Conservation (phyloP, 2,888 invertebrate species). For the Chloroclysta siterata region DNA sequence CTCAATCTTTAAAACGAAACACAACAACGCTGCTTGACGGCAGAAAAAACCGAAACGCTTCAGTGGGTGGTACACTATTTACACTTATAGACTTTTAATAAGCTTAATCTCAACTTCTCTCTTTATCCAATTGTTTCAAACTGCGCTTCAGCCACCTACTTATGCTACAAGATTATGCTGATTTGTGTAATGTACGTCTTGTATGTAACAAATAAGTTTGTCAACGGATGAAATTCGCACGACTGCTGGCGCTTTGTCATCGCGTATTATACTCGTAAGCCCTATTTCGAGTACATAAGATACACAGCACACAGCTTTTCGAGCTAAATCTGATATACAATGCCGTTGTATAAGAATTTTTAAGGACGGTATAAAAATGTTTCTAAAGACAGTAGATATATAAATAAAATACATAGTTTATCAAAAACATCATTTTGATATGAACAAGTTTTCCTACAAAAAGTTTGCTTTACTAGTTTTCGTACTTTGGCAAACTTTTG, state of each 20-base stretch:
- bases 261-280: conserved; percentile 40
- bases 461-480: too few species aligned
- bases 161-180: conserved; percentile 38
- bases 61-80: background rate
- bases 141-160: conserved; percentile 11
- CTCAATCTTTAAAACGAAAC: too few species aligned
- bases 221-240: conserved; percentile 37
- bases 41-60: too few species aligned
- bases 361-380: background rate
- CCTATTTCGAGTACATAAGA: conserved; percentile 30
- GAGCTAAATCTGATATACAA: background rate
- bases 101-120: background rate
- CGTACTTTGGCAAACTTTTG: too few species aligned
- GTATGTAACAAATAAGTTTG: conserved; percentile 44
- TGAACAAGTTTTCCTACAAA: too few species aligned
- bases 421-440: too few species aligned
- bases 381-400: too few species aligned
- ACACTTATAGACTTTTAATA: background rate
- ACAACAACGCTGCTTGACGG: too few species aligned
- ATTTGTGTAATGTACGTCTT: conserved; percentile 41
- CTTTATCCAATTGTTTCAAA: conserved; percentile 11
- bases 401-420: too few species aligned
- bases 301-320: conserved; percentile 32
- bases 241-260: conserved; percentile 39
- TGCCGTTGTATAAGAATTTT: conserved; percentile 17